A percentile compares a stretch with the other conserved stretches of the same genome.
Conservation (phyloP, 2,888 invertebrate genomes). For the Argyresthia albistria region DNA sequence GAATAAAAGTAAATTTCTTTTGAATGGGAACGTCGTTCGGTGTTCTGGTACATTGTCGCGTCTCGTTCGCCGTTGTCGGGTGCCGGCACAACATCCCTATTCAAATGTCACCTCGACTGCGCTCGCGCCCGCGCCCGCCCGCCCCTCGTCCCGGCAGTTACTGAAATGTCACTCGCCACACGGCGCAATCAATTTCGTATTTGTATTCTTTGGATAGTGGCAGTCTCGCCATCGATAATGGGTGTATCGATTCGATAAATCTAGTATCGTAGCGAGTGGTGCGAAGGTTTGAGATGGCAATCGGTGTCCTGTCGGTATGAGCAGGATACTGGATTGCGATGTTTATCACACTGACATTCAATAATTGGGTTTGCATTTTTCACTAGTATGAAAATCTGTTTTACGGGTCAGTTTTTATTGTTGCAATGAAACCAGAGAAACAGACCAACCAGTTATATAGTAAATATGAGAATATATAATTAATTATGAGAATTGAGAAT, state of each 20-base stretch:
- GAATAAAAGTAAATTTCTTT: constrained; percentile 64
- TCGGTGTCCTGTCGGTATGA: too few species aligned
- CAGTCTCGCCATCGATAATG: constrained; percentile 25
- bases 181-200: constrained; percentile 71
- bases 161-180: constrained; percentile 69
- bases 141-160: constrained; percentile 26
- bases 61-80: constrained; percentile 50
- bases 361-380: too few species aligned
- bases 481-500: too few species aligned
- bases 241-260: constrained; percentile 47
- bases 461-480: too few species aligned
- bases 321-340: too few species aligned
- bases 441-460: too few species aligned
- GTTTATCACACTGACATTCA: too few species aligned
- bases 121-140: constrained; percentile 20
- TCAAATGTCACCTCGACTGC: constrained; percentile 64
- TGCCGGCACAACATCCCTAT: constrained; percentile 68
- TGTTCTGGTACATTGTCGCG: constrained; percentile 65
- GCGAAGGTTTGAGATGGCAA: neutral
- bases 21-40: constrained; percentile 60
- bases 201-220: constrained; percentile 61
- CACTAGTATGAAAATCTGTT: too few species aligned
- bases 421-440: neutral
- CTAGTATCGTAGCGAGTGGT: constrained; percentile 3
- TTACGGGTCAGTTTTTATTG: too few species aligned